Evolutionary conservation across 2,797 vertebrate genomes (phyloP).

Genomic region (Coregonus sp.): DNA sequence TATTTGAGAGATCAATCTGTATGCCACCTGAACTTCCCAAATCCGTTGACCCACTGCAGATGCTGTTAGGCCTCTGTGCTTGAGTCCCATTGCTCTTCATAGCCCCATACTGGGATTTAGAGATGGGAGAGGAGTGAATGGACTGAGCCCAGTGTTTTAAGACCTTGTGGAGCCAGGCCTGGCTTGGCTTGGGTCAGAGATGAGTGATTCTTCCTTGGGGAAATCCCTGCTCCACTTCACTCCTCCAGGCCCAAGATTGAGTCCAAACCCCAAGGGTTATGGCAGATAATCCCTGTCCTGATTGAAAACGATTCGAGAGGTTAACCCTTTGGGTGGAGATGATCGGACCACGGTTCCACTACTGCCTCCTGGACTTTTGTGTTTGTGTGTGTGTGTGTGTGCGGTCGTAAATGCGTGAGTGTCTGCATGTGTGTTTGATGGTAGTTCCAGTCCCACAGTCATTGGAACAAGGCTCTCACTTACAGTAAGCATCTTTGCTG

Average conservation of each 20-base stretch:
- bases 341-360: constrained; percentile 58
- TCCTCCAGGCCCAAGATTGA: constrained; percentile 71
- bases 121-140: not conserved
- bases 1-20: constrained; percentile 47
- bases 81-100: constrained; percentile 47
- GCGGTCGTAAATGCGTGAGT: constrained; percentile 1
- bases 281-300: constrained; percentile 74
- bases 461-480: not conserved
- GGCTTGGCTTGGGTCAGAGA: constrained; percentile 69
- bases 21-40: constrained; percentile 50
- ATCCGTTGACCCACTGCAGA: constrained; percentile 20
- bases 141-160: constrained; percentile 39
- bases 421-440: not conserved
- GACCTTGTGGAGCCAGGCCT: constrained; percentile 58
- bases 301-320: constrained; percentile 77
- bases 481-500: not conserved
- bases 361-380: constrained; percentile 19
- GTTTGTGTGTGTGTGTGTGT: not conserved
- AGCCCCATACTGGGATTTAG: constrained; percentile 53
- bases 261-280: constrained; percentile 72
- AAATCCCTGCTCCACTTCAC: constrained; percentile 75
- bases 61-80: constrained; percentile 48
- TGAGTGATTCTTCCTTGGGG: constrained; percentile 71
- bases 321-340: constrained; percentile 66
- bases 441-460: not conserved